Evolutionary conservation across 2,797 vertebrate genomes (phyloP).

Genomic region (Serranus cabrilla): DNA sequence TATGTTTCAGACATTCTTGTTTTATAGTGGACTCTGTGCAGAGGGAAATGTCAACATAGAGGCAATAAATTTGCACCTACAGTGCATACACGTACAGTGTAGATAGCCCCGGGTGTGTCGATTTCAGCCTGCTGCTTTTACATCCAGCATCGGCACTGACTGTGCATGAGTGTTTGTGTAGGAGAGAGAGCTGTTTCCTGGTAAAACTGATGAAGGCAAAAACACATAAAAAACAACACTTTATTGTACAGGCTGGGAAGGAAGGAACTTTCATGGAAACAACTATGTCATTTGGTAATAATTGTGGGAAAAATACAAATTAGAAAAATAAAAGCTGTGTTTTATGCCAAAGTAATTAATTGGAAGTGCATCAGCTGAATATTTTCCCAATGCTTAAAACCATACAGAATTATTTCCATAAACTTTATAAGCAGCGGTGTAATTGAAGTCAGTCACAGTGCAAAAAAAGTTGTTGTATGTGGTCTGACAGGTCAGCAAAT

Average conservation of each 20-base stretch:
- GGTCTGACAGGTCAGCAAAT: constrained; percentile 11
- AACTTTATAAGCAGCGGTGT: no score
- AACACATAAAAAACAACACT: not conserved
- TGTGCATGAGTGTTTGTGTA: not conserved
- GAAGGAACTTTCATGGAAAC: constrained; percentile 19
- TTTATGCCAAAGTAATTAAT: not conserved
- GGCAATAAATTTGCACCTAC: constrained; percentile 10
- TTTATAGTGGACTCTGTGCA: not conserved
- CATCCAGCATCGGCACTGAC: not conserved
- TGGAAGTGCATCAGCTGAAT: accelerated
- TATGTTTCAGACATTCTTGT: constrained; percentile 7
- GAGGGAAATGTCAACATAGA: constrained; percentile 31
- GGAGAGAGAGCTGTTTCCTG: constrained; percentile 7
- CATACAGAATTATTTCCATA: not conserved
- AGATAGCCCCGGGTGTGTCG: constrained; percentile 17
- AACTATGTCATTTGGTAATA: not conserved
- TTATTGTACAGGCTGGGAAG: constrained; percentile 10
- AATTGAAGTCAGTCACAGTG: not conserved
- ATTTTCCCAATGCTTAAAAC: not conserved
- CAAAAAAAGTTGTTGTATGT: not conserved
- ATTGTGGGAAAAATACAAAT: constrained; percentile 9
- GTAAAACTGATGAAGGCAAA: not conserved
- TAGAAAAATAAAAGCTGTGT: constrained; percentile 1
- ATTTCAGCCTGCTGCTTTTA: not conserved
- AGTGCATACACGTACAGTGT: not conserved